Percentiles rank a stretch among this genome's conserved stretches.
These are phyloP conservation scores for Synodontis membranacea DNA, from an alignment of 2,113 vertebrate genomes.

Conservation along the genomic window DNA sequence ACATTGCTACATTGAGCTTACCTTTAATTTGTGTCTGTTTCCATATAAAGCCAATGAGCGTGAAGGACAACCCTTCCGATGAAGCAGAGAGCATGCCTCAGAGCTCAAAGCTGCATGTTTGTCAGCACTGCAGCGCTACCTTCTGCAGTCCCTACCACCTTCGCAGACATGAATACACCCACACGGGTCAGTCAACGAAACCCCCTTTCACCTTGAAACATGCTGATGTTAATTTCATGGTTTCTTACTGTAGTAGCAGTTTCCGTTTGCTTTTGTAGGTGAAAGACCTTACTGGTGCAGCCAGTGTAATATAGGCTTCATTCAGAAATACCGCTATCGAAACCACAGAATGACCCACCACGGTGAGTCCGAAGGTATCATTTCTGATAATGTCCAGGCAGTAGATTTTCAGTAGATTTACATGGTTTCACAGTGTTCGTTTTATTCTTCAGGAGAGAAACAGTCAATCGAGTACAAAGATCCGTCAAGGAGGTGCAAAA, in stretches of 20 bases:
- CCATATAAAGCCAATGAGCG: slow-evolving; percentile 66
- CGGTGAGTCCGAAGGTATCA: slow-evolving; percentile 63
- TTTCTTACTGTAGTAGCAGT: neutral
- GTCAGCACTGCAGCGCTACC: slow-evolving; percentile 89
- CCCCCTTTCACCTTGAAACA: neutral
- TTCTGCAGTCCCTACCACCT: slow-evolving; percentile 96
- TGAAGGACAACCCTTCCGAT: slow-evolving; percentile 61
- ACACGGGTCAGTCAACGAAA: slow-evolving; percentile 79
- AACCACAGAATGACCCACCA: slow-evolving; percentile 94
- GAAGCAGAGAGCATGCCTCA: slow-evolving; percentile 82
- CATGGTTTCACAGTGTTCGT: neutral
- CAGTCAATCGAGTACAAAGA: slow-evolving; percentile 89
- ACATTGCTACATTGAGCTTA: neutral
- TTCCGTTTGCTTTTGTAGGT: slow-evolving; percentile 64
- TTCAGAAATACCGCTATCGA: slow-evolving; percentile 95
- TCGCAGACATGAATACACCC: slow-evolving; percentile 94
- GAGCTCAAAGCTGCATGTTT: slow-evolving; percentile 88
- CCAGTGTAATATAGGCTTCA: slow-evolving; percentile 98
- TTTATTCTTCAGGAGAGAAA: slow-evolving; percentile 79
- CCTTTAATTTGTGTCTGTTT: slow-evolving; percentile 5
- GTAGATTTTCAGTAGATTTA: neutral
- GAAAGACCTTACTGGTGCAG: slow-evolving; percentile 95
- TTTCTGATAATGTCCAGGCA: neutral
- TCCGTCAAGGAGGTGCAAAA: slow-evolving; percentile 97
- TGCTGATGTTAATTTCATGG: neutral